These are phyloP conservation scores for Conistra vaccinii DNA, from an alignment of 2,888 invertebrate species.

Conservation along the genomic window DNA sequence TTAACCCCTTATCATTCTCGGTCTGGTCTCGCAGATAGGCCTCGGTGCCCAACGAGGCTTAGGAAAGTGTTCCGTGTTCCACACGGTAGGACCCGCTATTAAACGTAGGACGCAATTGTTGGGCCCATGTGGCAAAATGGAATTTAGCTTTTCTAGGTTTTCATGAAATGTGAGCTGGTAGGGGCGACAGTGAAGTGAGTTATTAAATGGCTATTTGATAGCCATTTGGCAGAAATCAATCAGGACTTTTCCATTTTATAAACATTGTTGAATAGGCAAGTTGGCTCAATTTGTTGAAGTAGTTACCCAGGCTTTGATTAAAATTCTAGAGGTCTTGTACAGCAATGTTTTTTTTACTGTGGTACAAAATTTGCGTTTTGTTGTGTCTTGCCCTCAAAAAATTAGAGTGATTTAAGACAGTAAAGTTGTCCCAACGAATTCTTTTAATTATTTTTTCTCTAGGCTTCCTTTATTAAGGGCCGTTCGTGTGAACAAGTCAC, in stretches of 20 bases:
- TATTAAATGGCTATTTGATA: conserved; percentile 17
- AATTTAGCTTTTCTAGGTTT: conserved; percentile 46
- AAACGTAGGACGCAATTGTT: conserved; percentile 45
- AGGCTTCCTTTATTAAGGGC: conserved; percentile 21
- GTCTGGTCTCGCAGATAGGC: conserved; percentile 52
- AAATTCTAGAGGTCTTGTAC: neutral
- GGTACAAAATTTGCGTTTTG: neutral
- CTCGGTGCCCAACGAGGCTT: conserved; percentile 57
- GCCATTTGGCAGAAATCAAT: neutral
- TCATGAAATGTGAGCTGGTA: conserved; percentile 15
- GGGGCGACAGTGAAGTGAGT: neutral
- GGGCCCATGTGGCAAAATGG: conserved; percentile 54
- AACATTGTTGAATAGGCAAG: neutral
- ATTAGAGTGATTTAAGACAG: conserved; percentile 24
- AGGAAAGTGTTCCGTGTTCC: conserved; percentile 55
- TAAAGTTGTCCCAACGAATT: conserved; percentile 38
- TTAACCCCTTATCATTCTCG: conserved; percentile 53
- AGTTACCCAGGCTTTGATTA: neutral
- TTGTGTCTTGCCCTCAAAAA: conserved; percentile 11
- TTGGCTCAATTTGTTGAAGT: neutral
- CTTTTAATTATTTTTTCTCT: conserved; percentile 44
- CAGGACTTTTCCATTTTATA: neutral
- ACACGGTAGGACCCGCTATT: conserved; percentile 29
- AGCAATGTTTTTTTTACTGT: neutral
- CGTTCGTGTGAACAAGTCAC: conserved; percentile 54